Evolutionary conservation across 2,797 vertebrate species (phyloP), one percentile per base, ranked within the genome.

Genomic region (Argentina silus): DNA sequence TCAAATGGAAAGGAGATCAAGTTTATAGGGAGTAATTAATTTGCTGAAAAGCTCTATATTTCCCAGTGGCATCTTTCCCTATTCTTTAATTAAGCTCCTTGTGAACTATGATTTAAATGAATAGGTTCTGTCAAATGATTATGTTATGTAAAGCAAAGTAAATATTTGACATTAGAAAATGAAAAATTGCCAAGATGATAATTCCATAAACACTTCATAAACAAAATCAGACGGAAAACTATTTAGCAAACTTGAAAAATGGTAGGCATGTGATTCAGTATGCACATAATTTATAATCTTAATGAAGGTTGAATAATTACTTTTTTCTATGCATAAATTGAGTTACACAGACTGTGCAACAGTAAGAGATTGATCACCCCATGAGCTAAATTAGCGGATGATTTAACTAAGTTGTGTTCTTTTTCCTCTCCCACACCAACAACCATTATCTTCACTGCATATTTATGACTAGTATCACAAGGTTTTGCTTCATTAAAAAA

Each of bases 21-120:
- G 71, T 87, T 87, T 82, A 73, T 65, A 55, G 63, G 76, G 72
- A 77, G 80, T 91, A 90, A 90, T 92, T 92, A 85, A 84, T 82
- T 88, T 72, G 67, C 77, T 73, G 51, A 78, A 85, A 82, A 88
- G 81, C 73, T 77, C 60, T 10, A 50, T 90, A 53, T 89, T 79
- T 87, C 84, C 89, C 88, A 78, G 59, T 36, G 80, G 87, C 75
- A 65, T 85, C 76, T 75, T 82, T 79, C 67, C 14, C 43, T 72
- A 67, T 88, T 86, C 79, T 88, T 90, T 86, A 89, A 91, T 92
- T 88, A 88, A 86, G 86, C 81, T 79, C 73, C 87, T 86, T 87
- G 87, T 72, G 77, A 86, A 86, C 79, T 64, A 65, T 51, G 77
- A 83, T 90, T 88, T 75, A 10, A 81, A 80, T 50, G 78, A 80